A percentile compares a stretch with the other conserved stretches of the same genome.
These are phyloP conservation scores for Hormiphora californensis DNA, from an alignment of 37 sponge, comb jelly and placozoan genomes.

Conservation along the genomic window DNA sequence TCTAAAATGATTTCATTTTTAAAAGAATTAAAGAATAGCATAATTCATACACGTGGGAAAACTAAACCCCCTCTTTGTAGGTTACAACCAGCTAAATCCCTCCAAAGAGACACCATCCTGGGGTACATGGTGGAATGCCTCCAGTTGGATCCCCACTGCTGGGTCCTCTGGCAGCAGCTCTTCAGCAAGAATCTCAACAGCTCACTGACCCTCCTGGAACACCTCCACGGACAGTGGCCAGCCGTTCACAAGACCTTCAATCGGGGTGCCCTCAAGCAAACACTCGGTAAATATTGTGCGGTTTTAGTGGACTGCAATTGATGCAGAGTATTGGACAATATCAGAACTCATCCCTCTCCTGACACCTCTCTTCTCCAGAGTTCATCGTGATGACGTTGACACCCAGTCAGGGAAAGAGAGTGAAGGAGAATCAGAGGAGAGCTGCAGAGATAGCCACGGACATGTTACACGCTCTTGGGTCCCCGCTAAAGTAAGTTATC, in stretches of 20 bases:
- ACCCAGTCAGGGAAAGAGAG: not conserved
- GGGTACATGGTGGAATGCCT: not conserved
- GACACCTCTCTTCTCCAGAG: not conserved
- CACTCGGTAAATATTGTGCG: not conserved
- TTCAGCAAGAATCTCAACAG: not conserved
- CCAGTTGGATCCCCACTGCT: not conserved
- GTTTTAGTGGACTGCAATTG: too few species aligned
- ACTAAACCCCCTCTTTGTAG: too few species aligned
- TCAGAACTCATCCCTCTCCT: too few species aligned
- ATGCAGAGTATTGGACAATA: too few species aligned
- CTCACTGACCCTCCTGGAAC: slow-evolving; percentile 17
- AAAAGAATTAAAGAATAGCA: too few species aligned
- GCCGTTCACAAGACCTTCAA: not conserved
- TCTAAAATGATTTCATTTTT: too few species aligned
- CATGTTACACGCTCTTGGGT: slow-evolving; percentile 34
- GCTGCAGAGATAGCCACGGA: not conserved
- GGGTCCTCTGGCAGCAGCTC: slow-evolving; percentile 51
- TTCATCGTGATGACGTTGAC: not conserved
- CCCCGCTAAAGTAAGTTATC: slow-evolving; percentile 38
- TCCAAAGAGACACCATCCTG: not conserved
- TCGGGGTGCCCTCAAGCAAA: slow-evolving; percentile 1
- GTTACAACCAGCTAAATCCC: too few species aligned
- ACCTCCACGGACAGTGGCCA: slow-evolving; percentile 29
- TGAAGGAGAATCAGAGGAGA: slow-evolving; percentile 23
- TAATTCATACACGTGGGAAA: too few species aligned